Conservation (phyloP, 2,888 invertebrate species). For the Autographa pulchrina region DNA sequence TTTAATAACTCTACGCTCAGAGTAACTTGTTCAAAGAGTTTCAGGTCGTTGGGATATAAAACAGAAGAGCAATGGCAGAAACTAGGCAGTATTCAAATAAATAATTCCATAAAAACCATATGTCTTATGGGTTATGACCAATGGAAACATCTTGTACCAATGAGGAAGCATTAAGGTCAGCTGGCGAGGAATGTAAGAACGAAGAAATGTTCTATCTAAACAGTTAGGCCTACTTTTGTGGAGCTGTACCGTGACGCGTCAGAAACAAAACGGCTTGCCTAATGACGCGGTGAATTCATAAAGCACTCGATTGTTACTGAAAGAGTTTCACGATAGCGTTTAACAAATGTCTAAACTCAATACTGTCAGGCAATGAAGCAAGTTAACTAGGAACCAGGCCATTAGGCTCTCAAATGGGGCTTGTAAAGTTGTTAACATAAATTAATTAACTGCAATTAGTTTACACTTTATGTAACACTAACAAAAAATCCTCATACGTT, state of each 20-base stretch:
- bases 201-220: slow-evolving; percentile 73
- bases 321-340: background rate
- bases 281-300: slow-evolving; percentile 59
- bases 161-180: slow-evolving; percentile 72
- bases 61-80: background rate
- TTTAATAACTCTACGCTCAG: too few relatives aligned
- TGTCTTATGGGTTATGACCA: slow-evolving; percentile 24
- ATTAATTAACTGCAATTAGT: background rate
- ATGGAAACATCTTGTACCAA: slow-evolving; percentile 52
- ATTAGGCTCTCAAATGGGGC: background rate
- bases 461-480: background rate
- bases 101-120: slow-evolving; percentile 7
- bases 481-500: background rate
- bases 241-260: slow-evolving; percentile 70
- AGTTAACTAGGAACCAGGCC: background rate
- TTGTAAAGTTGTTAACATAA: background rate
- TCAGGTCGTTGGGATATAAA: background rate
- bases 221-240: slow-evolving; percentile 83
- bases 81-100: background rate
- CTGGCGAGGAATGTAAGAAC: slow-evolving; percentile 72
- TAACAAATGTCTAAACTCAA: background rate
- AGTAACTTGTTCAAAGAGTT: too few relatives aligned
- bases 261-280: slow-evolving; percentile 60
- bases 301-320: slow-evolving; percentile 14
- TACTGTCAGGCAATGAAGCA: background rate